A percentile compares a stretch with the other conserved stretches of the same genome.
These are phyloP conservation scores for Entelurus aequoreus DNA, from an alignment of 2,113 vertebrate genomes.

Conservation along the genomic window DNA sequence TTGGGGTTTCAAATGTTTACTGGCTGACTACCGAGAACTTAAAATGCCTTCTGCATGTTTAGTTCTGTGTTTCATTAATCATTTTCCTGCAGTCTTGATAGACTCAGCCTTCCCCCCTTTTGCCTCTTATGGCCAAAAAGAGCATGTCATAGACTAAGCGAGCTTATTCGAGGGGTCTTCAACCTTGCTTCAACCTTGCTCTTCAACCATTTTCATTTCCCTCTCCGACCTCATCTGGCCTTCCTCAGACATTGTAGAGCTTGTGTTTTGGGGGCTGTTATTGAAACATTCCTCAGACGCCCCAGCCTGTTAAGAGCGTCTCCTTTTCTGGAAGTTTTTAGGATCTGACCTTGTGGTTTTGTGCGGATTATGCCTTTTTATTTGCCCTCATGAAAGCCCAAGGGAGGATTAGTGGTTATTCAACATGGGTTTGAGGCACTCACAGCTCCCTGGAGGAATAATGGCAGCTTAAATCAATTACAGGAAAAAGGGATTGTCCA, in stretches of 20 bases:
- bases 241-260: conserved; percentile 19
- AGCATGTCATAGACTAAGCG: conserved; percentile 8
- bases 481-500: background rate
- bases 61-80: background rate
- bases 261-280: conserved; percentile 26
- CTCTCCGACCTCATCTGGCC: background rate
- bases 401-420: conserved; percentile 44
- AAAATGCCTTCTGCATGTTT: background rate
- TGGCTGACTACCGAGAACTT: no score
- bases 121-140: conserved; percentile 15
- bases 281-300: conserved; percentile 48
- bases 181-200: background rate
- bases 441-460: background rate
- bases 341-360: conserved; percentile 19
- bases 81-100: background rate
- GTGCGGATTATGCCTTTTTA: background rate
- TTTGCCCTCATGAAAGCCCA: conserved; percentile 14
- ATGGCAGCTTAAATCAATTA: background rate
- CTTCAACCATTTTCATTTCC: background rate
- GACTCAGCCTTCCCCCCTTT: background rate
- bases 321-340: conserved; percentile 70
- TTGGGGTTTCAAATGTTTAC: no score
- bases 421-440: background rate
- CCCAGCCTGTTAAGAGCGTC: conserved; percentile 32
- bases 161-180: conserved; percentile 24